These are phyloP conservation scores for Harmothoe impar DNA, from an alignment of 2,888 invertebrate genomes.

Conservation along the genomic window DNA sequence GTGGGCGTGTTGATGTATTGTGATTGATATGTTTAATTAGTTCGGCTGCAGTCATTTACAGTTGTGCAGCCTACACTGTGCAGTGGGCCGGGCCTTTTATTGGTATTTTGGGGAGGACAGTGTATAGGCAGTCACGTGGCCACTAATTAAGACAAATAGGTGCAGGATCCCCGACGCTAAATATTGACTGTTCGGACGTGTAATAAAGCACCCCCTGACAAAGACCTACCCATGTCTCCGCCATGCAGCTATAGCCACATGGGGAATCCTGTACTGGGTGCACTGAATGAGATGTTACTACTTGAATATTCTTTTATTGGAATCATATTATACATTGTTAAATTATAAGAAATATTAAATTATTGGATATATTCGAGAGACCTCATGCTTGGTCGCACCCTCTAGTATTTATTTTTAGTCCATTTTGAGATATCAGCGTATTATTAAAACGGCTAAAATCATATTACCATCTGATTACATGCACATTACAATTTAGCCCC, in stretches of 20 bases:
- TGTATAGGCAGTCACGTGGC: constrained; percentile 29
- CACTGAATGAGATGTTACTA: neutral
- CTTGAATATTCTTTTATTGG: too few species aligned
- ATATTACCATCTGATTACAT: too few species aligned
- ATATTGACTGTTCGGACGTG: constrained; percentile 17
- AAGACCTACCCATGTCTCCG: neutral
- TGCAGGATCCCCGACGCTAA: neutral
- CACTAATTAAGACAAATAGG: constrained; percentile 51
- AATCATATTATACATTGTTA: too few species aligned
- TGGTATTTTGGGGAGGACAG: constrained; percentile 9
- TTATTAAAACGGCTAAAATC: too few species aligned
- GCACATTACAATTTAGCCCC: too few species aligned
- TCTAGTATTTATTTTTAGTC: too few species aligned
- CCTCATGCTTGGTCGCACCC: too few species aligned
- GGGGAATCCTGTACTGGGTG: neutral
- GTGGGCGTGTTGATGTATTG: constrained; percentile 45
- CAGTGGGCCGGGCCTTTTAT: neutral
- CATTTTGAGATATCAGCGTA: too few species aligned
- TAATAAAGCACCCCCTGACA: neutral
- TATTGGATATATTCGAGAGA: too few species aligned
- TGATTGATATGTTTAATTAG: constrained; percentile 54
- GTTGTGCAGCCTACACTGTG: neutral
- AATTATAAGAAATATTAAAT: too few species aligned
- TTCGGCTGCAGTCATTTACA: constrained; percentile 18
- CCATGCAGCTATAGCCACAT: neutral